Percentiles rank a stretch among this genome's conserved stretches.
Conservation (phyloP, 2,888 invertebrate species). For the Pherbina coryleti region DNA sequence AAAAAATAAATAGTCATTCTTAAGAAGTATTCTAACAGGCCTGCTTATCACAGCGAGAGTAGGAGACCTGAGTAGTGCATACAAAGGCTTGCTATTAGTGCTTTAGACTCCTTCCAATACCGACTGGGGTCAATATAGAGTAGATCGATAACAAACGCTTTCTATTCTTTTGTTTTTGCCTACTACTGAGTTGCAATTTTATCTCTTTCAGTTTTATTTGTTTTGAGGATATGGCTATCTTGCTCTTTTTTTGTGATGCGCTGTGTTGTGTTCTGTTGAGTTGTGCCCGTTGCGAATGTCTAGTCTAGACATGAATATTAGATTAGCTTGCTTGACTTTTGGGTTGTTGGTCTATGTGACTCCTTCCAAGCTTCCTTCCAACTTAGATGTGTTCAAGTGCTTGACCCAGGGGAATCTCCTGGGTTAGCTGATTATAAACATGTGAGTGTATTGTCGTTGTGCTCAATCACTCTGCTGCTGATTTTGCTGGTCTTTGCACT, state of each 20-base stretch:
- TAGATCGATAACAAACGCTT: background rate
- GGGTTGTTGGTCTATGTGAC: background rate
- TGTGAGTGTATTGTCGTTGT: background rate
- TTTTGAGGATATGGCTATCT: background rate
- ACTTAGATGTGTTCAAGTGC: background rate
- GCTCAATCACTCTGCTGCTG: background rate
- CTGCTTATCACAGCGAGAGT: no score
- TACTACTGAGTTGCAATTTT: background rate
- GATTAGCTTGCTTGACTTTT: conserved; percentile 32
- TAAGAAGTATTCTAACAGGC: no score
- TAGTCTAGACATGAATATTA: conserved; percentile 32
- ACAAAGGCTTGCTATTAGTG: no score
- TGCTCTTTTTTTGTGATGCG: background rate
- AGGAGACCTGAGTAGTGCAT: no score
- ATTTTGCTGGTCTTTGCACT: background rate
- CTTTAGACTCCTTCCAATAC: no score
- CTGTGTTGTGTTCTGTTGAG: background rate
- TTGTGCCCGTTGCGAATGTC: conserved; percentile 14
- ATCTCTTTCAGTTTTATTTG: background rate
- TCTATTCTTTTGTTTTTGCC: background rate
- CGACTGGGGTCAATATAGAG: conserved; percentile 32
- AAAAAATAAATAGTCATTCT: no score
- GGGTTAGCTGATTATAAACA: conserved; percentile 15
- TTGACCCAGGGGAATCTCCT: conserved; percentile 8
- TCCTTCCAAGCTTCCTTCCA: background rate